Evolutionary conservation across 2,797 vertebrate genomes (phyloP).

Genomic region (Ciconia nigra): DNA sequence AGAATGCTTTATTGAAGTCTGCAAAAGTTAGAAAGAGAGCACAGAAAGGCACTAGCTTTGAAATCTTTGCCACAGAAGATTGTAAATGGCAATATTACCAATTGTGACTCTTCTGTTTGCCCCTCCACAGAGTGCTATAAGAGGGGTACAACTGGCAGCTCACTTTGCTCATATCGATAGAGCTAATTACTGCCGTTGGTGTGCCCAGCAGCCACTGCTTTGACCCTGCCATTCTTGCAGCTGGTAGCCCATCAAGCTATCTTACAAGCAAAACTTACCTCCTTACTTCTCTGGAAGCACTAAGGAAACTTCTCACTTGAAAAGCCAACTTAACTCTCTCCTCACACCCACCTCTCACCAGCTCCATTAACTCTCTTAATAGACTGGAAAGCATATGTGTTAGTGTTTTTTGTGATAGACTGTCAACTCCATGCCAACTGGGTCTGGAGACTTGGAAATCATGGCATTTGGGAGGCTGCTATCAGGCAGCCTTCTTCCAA

Average conservation of each 20-base stretch:
- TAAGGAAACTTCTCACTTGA: not conserved
- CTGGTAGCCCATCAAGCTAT: not conserved
- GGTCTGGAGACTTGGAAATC: not conserved
- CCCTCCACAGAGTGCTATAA: not conserved
- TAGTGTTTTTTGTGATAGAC: not conserved
- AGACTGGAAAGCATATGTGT: not conserved
- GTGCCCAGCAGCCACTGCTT: not conserved
- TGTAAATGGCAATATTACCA: not conserved
- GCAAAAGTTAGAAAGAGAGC: not conserved
- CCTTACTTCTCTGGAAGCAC: not conserved
- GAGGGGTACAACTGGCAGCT: not conserved
- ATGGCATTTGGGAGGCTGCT: not conserved
- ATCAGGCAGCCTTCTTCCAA: not conserved
- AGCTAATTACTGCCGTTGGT: not conserved
- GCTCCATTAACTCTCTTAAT: constrained; percentile 14
- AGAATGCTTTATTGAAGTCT: constrained; percentile 14
- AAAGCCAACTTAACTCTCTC: not conserved
- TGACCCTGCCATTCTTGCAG: not conserved
- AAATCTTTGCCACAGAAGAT: not conserved
- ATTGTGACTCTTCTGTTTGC: not conserved
- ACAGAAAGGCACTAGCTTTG: not conserved
- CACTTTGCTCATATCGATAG: not conserved
- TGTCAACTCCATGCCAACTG: not conserved
- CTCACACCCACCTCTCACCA: not conserved
- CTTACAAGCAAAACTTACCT: not conserved